Conservation (phyloP, 2,888 invertebrate species). For the Luperina testacea region DNA sequence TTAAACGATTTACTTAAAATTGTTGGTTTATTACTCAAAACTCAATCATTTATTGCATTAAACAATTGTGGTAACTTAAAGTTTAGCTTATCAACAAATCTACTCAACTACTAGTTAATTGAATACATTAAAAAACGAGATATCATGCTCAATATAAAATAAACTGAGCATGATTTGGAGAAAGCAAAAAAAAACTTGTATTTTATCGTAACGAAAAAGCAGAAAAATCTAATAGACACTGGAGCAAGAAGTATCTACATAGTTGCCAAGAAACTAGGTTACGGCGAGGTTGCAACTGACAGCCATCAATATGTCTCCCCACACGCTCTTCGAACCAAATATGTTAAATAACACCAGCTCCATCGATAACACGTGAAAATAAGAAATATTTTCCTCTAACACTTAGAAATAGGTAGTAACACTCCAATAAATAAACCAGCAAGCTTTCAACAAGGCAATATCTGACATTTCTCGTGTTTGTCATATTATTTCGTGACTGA, state of each 20-base stretch:
- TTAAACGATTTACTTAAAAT: background rate
- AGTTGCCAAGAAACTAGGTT: slow-evolving; percentile 30
- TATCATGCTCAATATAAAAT: background rate
- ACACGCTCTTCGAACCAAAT: slow-evolving; percentile 17
- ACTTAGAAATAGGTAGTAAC: background rate
- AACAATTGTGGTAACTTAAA: background rate
- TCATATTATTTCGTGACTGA: slow-evolving; percentile 43
- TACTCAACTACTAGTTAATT: background rate
- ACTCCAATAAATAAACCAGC: slow-evolving; percentile 34
- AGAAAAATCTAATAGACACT: background rate
- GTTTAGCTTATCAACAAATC: background rate
- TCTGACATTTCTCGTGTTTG: slow-evolving; percentile 34
- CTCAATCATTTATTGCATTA: background rate
- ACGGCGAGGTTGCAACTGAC: slow-evolving; percentile 33
- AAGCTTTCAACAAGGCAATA: slow-evolving; percentile 40
- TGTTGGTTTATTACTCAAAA: background rate
- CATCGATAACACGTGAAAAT: slow-evolving; percentile 9
- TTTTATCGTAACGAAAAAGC: background rate
- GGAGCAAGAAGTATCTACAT: background rate
- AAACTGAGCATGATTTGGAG: background rate
- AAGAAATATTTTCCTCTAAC: background rate
- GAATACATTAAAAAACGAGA: background rate
- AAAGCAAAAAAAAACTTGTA: background rate
- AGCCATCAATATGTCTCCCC: slow-evolving; percentile 35
- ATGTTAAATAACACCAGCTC: slow-evolving; percentile 25